phyloP scores from a whole-genome alignment of 2,888 invertebrate species.

The Ochropacha duplaris region DNA sequence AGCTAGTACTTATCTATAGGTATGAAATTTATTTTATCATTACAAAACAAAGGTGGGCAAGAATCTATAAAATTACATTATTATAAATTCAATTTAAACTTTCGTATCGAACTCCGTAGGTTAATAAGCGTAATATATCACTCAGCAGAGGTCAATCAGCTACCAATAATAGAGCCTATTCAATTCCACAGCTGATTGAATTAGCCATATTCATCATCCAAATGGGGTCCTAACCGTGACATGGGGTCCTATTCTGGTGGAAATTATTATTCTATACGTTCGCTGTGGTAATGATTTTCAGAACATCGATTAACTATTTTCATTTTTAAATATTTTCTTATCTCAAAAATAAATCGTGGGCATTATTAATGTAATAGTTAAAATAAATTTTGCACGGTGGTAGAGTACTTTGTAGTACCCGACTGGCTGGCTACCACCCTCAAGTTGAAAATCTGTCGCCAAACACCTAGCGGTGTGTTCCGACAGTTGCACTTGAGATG shows the following conservation, averaged over 20 bases:
- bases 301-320: neutral
- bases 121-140: slow-evolving; percentile 59
- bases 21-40: neutral
- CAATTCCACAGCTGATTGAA: slow-evolving; percentile 59
- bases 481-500: no score
- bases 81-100: neutral
- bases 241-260: slow-evolving; percentile 20
- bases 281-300: neutral
- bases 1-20: no score
- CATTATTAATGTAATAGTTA: no score
- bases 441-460: no score
- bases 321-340: neutral
- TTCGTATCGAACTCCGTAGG: neutral
- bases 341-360: no score
- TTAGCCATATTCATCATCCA: slow-evolving; percentile 68
- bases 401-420: no score
- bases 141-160: slow-evolving; percentile 50
- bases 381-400: no score
- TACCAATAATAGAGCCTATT: slow-evolving; percentile 51
- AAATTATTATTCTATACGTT: neutral
- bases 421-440: no score
- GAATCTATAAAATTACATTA: neutral
- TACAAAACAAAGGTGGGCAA: neutral
- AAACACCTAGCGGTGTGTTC: no score
- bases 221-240: slow-evolving; percentile 49